Base-by-base conservation (phyloP, 2,797 vertebrate species). In the Sternarchorhynchus goeldii region DNA sequence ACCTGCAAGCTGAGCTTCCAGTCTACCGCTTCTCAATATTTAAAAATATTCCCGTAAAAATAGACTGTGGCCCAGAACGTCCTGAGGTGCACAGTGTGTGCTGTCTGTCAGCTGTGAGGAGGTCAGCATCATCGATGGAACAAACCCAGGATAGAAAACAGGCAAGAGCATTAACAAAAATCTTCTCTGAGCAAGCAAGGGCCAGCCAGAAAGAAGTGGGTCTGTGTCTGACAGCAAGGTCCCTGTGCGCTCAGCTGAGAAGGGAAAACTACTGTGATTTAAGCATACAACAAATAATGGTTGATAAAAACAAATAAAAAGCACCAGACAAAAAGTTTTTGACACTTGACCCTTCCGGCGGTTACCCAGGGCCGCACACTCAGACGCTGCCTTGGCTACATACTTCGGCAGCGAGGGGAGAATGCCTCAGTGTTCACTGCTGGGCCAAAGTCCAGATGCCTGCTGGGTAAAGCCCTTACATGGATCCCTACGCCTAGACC, bases 41-140 rank as follows among this genome's bases (percentile, higher is more conserved):
- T 59, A 25, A 81, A 56, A 83, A 75, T n/a, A 32, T 73, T 58
- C 73, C 68, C 31, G 45, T 76, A 78, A 78, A 81, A 78, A 82
- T 78, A 85, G 72, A 76, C 14, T 32, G 64, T 12, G 20, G 20
- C 67, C 45, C 34, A n/a, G 36, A 76, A 39, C 25, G 31, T 39
- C 45, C 69, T 0, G 7, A 57, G 68, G 73, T 73, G 69, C 50
- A n/a, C 55, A 58, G 55, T 2, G n/a, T 29, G 65, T 21, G 53
- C 62, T 67, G 41, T 16, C 31, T 55, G 58, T 74, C 25, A 14
- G 29, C 72, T 50, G 32, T 25, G 45, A 76, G 67, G 71, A 64
- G 39, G 45, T 53, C 18, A 16, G 36, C 18, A 64, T 74, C 31
- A 69, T 58, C 66, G 18, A 77, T 29, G 34, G n/a, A 75, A 50